Conservation (phyloP, 2,888 invertebrate genomes). For the Pogonocherus hispidulus region DNA sequence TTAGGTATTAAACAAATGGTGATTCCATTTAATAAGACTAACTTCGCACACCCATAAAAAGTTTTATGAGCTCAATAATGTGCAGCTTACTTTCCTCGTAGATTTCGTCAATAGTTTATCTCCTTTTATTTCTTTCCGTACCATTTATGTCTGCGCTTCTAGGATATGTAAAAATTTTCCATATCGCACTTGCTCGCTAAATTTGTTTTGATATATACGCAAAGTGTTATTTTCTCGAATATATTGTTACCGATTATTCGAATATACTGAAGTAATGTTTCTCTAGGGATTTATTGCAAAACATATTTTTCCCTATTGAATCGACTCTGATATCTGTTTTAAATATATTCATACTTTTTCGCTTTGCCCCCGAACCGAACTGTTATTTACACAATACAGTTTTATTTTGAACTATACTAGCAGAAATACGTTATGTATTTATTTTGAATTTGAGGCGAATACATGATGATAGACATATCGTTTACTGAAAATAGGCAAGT, state of each 20-base stretch:
- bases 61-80: not conserved
- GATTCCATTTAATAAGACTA: no score
- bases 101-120: not conserved
- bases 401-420: not conserved
- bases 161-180: constrained; percentile 54
- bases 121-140: not conserved
- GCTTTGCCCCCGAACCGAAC: not conserved
- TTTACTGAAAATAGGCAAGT: not conserved
- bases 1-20: no score
- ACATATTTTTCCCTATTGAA: constrained; percentile 50
- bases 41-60: not conserved
- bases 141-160: constrained; percentile 3
- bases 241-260: constrained; percentile 53
- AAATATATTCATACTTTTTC: constrained; percentile 22
- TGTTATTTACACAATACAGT: constrained; percentile 4
- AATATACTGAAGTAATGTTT: constrained; percentile 39
- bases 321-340: constrained; percentile 27
- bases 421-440: not conserved
- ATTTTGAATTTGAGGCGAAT: not conserved
- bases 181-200: constrained; percentile 54
- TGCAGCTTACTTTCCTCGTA: not conserved
- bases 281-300: constrained; percentile 47
- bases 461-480: not conserved
- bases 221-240: constrained; percentile 49
- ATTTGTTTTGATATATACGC: constrained; percentile 56